phyloP scores from a whole-genome alignment of 2,113 vertebrate genomes.

The Sitta europaea region DNA sequence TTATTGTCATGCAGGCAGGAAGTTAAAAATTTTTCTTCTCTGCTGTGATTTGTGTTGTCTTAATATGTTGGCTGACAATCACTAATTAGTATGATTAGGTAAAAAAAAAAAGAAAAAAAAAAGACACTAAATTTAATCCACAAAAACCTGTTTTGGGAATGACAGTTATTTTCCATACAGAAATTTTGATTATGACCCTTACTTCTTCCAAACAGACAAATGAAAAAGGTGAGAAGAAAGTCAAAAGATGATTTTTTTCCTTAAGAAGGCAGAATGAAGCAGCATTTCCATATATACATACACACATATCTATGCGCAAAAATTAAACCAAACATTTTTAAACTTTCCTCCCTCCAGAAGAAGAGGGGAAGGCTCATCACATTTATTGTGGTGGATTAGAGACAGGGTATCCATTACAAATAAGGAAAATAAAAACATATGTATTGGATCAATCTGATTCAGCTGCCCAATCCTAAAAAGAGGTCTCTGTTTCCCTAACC shows the following conservation, averaged over 20 bases:
- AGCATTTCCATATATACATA: conserved; percentile 16
- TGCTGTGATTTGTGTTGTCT: conserved; percentile 63
- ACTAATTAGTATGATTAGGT: conserved; percentile 60
- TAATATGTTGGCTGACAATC: conserved; percentile 78
- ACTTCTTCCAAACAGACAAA: neutral
- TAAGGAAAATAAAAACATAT: neutral
- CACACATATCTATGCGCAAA: neutral
- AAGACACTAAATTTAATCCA: neutral
- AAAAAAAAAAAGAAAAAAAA: neutral
- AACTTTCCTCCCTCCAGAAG: neutral
- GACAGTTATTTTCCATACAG: neutral
- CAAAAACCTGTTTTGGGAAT: neutral
- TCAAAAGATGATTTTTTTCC: conserved; percentile 18
- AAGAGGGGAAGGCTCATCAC: conserved; percentile 15
- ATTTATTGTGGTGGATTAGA: conserved; percentile 40
- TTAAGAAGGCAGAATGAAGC: conserved; percentile 36
- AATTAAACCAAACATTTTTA: conserved; percentile 23
- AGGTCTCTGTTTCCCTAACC: conserved; percentile 47
- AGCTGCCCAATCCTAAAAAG: conserved; percentile 26
- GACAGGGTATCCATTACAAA: conserved; percentile 65
- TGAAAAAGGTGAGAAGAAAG: conserved; percentile 4
- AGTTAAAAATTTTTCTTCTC: conserved; percentile 49
- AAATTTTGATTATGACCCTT: neutral
- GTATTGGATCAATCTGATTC: conserved; percentile 42
- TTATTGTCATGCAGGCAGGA: conserved; percentile 38